Evolutionary conservation across 2,797 vertebrate species (phyloP).

Genomic region (Leuciscus waleckii): DNA sequence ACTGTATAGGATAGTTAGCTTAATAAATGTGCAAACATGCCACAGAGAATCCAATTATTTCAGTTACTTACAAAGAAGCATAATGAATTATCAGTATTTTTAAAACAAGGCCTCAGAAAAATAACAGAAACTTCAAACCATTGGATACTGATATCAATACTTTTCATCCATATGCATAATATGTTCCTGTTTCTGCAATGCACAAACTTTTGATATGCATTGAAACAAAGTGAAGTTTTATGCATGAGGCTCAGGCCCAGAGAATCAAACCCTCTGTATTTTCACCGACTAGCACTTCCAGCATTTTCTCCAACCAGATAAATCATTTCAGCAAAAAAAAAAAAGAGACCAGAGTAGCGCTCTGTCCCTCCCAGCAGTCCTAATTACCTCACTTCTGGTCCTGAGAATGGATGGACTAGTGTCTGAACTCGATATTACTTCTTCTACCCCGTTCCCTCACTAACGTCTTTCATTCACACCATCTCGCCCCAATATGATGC

Average conservation of each 20-base stretch:
- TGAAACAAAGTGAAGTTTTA: constrained; percentile 11
- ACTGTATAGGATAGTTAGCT: neutral
- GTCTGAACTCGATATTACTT: constrained; percentile 29
- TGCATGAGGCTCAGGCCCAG: constrained; percentile 14
- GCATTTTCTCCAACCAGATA: constrained; percentile 28
- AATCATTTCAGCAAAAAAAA: constrained; percentile 21
- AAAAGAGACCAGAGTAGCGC: constrained; percentile 13
- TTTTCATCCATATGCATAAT: neutral
- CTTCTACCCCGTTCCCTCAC: neutral
- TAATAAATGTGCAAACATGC: neutral
- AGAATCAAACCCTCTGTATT: neutral
- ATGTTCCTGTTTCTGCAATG: neutral
- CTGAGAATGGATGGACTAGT: constrained; percentile 36
- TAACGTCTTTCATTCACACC: constrained; percentile 23
- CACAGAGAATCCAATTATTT: neutral
- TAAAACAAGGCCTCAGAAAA: neutral
- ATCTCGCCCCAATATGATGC: neutral
- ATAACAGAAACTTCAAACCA: neutral
- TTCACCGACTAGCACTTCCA: constrained; percentile 9
- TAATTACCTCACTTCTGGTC: constrained; percentile 25
- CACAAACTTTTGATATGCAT: neutral
- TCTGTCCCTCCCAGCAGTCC: constrained; percentile 37
- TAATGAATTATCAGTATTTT: neutral
- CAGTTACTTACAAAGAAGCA: neutral
- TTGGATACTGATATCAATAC: neutral